A percentile compares a stretch with the other conserved stretches of the same genome.
phyloP scores from a whole-genome alignment of 2,888 invertebrate genomes.

The Tetrapedia diversipes region DNA sequence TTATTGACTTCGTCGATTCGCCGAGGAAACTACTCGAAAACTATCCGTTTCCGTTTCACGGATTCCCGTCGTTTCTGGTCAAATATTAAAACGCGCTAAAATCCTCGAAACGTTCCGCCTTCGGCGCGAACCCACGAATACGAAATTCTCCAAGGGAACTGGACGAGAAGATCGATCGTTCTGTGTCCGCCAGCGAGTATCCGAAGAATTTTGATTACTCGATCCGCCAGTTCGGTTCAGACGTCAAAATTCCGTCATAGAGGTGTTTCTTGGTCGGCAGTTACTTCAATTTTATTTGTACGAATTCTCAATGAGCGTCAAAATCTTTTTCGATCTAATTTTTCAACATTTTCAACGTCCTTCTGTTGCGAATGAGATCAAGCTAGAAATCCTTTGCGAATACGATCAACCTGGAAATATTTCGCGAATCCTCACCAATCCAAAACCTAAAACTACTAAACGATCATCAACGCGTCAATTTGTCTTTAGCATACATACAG shows the following conservation, averaged over 20 bases:
- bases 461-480: no score
- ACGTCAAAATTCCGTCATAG: not conserved
- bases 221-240: not conserved
- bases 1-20: constrained; percentile 30
- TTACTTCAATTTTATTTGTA: not conserved
- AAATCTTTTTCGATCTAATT: no score
- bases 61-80: constrained; percentile 7
- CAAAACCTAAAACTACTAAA: no score
- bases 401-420: no score
- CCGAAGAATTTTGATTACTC: constrained; percentile 11
- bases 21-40: constrained; percentile 15
- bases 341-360: no score
- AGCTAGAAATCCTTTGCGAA: no score
- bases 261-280: not conserved
- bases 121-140: not conserved
- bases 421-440: no score
- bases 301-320: no score
- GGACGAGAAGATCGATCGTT: constrained; percentile 18
- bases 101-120: not conserved
- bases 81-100: constrained; percentile 29
- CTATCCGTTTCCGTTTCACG: constrained; percentile 27
- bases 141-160: constrained; percentile 7
- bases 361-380: no score
- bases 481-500: no score
- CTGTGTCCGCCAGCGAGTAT: not conserved